Evolutionary conservation across 2,797 vertebrate genomes (phyloP).

Genomic region (Microtus californicus): DNA sequence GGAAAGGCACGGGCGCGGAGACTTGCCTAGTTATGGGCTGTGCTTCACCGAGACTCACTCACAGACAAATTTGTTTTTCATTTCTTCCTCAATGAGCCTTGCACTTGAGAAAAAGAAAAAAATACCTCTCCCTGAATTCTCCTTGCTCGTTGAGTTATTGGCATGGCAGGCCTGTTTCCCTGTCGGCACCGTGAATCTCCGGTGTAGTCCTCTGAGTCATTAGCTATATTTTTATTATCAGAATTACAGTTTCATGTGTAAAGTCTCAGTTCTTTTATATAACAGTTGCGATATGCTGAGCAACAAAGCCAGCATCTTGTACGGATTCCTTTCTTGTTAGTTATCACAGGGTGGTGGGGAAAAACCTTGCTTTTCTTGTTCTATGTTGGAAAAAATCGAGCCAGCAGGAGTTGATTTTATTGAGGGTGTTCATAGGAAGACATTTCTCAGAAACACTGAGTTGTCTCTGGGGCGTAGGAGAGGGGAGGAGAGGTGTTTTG

Average conservation of each 20-base stretch:
- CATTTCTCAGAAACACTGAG: conserved; percentile 35
- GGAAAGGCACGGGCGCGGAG: neutral
- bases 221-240: conserved; percentile 73
- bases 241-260: conserved; percentile 54
- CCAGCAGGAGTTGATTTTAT: conserved; percentile 62
- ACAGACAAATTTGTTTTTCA: conserved; percentile 17
- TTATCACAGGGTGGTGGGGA: conserved; percentile 24
- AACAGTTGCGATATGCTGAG: conserved; percentile 61
- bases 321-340: conserved; percentile 76
- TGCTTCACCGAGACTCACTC: conserved; percentile 15
- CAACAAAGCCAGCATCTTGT: conserved; percentile 68
- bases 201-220: conserved; percentile 58
- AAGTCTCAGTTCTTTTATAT: conserved; percentile 62
- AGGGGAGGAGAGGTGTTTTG: neutral
- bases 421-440: conserved; percentile 42
- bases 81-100: conserved; percentile 59
- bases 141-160: conserved; percentile 21
- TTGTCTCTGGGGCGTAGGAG: neutral
- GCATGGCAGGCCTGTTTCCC: neutral
- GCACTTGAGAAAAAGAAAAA: conserved; percentile 4
- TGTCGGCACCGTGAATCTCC: neutral
- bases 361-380: conserved; percentile 50
- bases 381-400: conserved; percentile 55
- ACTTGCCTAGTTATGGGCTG: conserved; percentile 30
- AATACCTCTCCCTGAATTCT: conserved; percentile 23